Percentiles rank a stretch among this genome's conserved stretches.
phyloP scores from a whole-genome alignment of 2,797 vertebrate species.

The Myotis findleyi region DNA sequence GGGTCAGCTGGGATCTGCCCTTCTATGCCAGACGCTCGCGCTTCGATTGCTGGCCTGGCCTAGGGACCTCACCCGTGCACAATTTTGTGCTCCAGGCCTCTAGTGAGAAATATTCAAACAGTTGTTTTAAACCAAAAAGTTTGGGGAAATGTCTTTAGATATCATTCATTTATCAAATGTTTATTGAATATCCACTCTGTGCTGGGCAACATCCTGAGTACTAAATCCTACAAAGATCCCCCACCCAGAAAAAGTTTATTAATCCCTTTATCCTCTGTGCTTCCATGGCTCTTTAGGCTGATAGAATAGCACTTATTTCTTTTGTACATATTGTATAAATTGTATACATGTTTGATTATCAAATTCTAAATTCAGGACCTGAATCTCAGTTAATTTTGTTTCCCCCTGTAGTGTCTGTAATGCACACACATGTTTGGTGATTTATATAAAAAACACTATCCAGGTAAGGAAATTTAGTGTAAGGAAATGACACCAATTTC shows the following conservation, averaged over 20 bases:
- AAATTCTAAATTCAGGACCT: neutral
- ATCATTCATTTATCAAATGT: neutral
- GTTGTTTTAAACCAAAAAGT: neutral
- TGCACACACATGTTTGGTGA: neutral
- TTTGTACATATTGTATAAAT: neutral
- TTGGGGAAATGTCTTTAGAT: neutral
- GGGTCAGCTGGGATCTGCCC: too few species aligned
- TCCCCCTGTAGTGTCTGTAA: neutral
- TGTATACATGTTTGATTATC: neutral
- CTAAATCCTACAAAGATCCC: neutral
- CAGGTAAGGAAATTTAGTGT: neutral
- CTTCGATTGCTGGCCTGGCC: too few species aligned
- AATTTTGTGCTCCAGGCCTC: too few species aligned
- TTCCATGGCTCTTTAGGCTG: neutral
- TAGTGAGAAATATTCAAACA: neutral
- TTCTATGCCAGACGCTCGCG: too few species aligned
- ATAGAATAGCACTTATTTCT: neutral
- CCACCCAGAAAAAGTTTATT: neutral
- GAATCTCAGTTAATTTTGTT: neutral
- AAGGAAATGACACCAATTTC: conserved; percentile 6
- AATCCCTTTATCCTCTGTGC: neutral
- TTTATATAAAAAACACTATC: neutral
- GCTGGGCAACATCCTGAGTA: neutral
- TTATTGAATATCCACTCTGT: neutral
- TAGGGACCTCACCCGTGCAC: too few species aligned